Evolutionary conservation across 2,888 invertebrate species (phyloP), one percentile per base, ranked within the genome.

Genomic region (Monochamus alternatus): DNA sequence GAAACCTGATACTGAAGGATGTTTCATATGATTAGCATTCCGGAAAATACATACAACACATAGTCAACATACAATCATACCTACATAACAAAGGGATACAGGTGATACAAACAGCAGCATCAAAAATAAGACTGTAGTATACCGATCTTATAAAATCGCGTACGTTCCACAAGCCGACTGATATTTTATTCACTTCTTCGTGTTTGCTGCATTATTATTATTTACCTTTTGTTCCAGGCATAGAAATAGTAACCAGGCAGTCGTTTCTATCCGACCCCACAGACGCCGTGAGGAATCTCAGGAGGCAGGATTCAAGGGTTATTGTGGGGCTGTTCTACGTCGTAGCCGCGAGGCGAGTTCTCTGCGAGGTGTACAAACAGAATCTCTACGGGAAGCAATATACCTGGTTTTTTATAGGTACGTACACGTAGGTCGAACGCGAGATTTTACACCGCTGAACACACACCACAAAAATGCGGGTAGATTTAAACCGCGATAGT

Each of bases 321-420:
- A 98, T 99, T 82, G 97, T 99, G 38, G 99, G 99, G 0, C 91
- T 99, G 71, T 99, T 99, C 91, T 99, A 99, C 90, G 99, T 98
- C 75, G 98, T 97, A 7, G 98, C 98, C 60, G 99, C 99, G 0
- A 91, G 99, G 71, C 92, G 97, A 68, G 99, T 99, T 0, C 94
- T 99, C 30, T 99, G 99, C 89, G 98, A 99, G 89, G 94, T 98
- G 84, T 98, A 96, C 90, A 97, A 96, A 86, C 96, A 98, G 86
- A 94, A 95, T 77, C 91, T 99, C 31, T 99, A 96, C 87, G 99
- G 99, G 14, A 95, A 97, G 84, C 95, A 96, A 58, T 96, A 98
- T 90, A 99, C 99, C 38, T 99, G 99, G 99, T 98, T 99, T 89
- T 98, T 99, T 89, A 99, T 99, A 85, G 99, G 98, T 93, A 87